phyloP scores from a whole-genome alignment of 1,140 invertebrate species.

The Zaprionus inermis region DNA sequence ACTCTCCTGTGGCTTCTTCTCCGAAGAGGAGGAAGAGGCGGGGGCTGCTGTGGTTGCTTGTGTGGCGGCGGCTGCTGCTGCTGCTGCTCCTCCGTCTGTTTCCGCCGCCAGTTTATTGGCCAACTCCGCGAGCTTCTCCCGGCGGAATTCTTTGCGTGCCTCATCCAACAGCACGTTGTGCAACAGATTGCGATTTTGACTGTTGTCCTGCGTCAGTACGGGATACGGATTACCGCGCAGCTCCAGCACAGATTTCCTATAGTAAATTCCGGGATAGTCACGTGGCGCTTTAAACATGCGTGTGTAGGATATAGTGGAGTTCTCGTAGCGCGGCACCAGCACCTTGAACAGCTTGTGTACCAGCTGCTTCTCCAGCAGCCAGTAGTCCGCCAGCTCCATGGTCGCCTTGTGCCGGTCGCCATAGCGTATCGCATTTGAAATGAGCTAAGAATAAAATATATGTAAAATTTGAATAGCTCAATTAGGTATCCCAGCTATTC shows the following conservation, averaged over 20 bases:
- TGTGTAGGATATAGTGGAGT: conserved; percentile 89
- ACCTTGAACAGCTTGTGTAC: conserved; percentile 98
- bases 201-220: conserved; percentile 85
- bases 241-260: conserved; percentile 89
- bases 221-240: conserved; percentile 91
- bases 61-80: background rate
- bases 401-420: conserved; percentile 93
- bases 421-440: conserved; percentile 94
- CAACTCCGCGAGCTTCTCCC: conserved; percentile 67
- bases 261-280: conserved; percentile 86
- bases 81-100: background rate
- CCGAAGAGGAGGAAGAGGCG: background rate
- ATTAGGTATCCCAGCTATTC: background rate
- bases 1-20: conserved; percentile 1
- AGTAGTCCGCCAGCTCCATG: conserved; percentile 95
- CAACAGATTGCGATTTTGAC: conserved; percentile 87
- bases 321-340: conserved; percentile 91
- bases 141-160: conserved; percentile 88
- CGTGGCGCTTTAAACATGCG: conserved; percentile 89
- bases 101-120: conserved; percentile 34
- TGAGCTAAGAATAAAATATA: conserved; percentile 88
- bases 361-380: conserved; percentile 94
- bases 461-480: background rate
- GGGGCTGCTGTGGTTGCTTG: background rate
- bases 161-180: conserved; percentile 90